phyloP scores from a whole-genome alignment of 2,113 vertebrate species.

The Siniperca knerii region DNA sequence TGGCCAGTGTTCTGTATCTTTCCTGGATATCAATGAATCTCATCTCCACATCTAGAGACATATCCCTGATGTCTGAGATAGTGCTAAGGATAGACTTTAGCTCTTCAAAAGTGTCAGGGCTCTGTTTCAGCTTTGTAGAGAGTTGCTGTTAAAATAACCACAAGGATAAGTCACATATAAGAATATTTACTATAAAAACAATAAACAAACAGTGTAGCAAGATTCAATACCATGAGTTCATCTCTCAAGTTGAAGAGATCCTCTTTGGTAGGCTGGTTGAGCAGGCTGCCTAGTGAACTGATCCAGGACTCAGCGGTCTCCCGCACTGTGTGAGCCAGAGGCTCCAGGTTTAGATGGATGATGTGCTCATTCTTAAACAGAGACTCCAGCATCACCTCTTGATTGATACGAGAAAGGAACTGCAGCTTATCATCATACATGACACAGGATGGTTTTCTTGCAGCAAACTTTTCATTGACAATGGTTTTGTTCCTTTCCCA shows the following conservation, averaged over 20 bases:
- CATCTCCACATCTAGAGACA: constrained; percentile 90
- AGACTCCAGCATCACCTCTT: constrained; percentile 85
- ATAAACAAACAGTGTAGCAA: not conserved
- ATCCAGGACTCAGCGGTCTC: constrained; percentile 89
- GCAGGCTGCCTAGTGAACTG: constrained; percentile 87
- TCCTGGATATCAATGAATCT: constrained; percentile 89
- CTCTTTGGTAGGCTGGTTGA: constrained; percentile 88
- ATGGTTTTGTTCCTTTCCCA: constrained; percentile 90
- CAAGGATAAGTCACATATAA: constrained; percentile 2
- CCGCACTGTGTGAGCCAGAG: constrained; percentile 84
- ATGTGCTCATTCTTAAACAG: constrained; percentile 85
- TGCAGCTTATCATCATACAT: constrained; percentile 91
- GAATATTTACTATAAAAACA: not conserved
- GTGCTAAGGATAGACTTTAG: constrained; percentile 90
- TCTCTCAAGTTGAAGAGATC: constrained; percentile 86
- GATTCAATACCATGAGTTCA: constrained; percentile 85
- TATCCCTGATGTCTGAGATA: constrained; percentile 86
- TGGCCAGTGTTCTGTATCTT: constrained; percentile 89
- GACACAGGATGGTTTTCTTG: constrained; percentile 86
- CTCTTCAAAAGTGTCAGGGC: constrained; percentile 87
- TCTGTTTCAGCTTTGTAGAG: constrained; percentile 81
- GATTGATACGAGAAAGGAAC: constrained; percentile 82
- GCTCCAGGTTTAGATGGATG: constrained; percentile 88
- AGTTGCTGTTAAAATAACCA: constrained; percentile 79
- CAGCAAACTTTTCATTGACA: constrained; percentile 89